phyloP scores from a whole-genome alignment of 1,140 invertebrate genomes.

The Lasioglossum albipes region DNA sequence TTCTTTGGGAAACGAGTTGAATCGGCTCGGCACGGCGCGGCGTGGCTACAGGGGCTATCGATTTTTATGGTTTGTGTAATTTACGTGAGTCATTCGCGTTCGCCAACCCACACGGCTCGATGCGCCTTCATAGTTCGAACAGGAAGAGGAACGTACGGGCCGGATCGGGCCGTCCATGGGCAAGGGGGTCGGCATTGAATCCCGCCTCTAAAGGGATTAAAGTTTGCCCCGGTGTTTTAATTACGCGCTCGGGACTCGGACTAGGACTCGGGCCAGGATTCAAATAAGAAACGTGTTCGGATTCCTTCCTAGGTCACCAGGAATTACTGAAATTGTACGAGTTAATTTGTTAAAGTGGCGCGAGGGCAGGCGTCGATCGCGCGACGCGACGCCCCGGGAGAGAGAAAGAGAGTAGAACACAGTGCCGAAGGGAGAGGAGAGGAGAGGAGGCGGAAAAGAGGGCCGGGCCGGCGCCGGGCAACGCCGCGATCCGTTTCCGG shows the following conservation, averaged over 20 bases:
- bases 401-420: too few species aligned
- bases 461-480: constrained; percentile 23
- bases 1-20: constrained; percentile 34
- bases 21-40: constrained; percentile 10
- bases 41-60: constrained; percentile 7
- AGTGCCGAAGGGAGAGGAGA: too few species aligned
- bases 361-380: too few species aligned
- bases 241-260: background rate
- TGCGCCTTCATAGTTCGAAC: constrained; percentile 13
- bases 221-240: constrained; percentile 13
- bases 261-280: too few species aligned
- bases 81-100: constrained; percentile 42
- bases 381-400: too few species aligned
- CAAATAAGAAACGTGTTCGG: too few species aligned
- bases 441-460: constrained; percentile 6
- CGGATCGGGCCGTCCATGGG: background rate
- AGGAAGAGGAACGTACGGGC: background rate
- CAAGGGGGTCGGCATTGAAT: constrained; percentile 13
- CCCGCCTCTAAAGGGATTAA: constrained; percentile 19
- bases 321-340: background rate
- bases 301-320: too few species aligned
- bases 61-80: constrained; percentile 49
- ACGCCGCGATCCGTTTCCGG: constrained; percentile 37
- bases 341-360: constrained; percentile 2
- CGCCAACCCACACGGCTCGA: constrained; percentile 12